These are phyloP conservation scores for Planiliza haematocheilus DNA, from an alignment of 2,113 vertebrate genomes.

Conservation along the genomic window DNA sequence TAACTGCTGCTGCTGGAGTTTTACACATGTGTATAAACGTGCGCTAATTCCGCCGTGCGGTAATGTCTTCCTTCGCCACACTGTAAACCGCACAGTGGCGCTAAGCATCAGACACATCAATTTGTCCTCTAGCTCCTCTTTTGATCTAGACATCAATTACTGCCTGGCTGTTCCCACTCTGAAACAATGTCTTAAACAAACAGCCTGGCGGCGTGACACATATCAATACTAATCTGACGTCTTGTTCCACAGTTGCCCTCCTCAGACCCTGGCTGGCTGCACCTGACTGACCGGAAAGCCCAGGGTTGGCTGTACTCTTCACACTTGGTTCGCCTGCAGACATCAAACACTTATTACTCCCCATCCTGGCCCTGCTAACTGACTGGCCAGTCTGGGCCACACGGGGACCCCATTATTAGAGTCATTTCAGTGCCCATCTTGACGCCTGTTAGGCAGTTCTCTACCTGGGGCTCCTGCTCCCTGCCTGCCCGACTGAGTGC, in stretches of 20 bases:
- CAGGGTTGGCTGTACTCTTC: slow-evolving; percentile 64
- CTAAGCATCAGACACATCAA: not conserved
- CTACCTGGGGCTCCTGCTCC: slow-evolving; percentile 85
- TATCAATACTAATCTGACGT: slow-evolving; percentile 84
- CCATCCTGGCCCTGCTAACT: slow-evolving; percentile 77
- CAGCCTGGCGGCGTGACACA: slow-evolving; percentile 73
- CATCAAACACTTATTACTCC: slow-evolving; percentile 86
- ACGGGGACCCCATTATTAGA: slow-evolving; percentile 90
- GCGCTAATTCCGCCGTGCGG: slow-evolving; percentile 3
- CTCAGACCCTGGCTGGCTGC: slow-evolving; percentile 71
- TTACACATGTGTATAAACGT: slow-evolving; percentile 43
- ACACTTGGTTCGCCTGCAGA: slow-evolving; percentile 79
- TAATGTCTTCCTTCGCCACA: slow-evolving; percentile 7
- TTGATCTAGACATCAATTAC: slow-evolving; percentile 74
- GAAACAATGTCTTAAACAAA: slow-evolving; percentile 78
- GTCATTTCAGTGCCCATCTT: slow-evolving; percentile 87
- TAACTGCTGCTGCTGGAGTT: slow-evolving; percentile 56
- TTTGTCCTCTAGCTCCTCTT: slow-evolving; percentile 41
- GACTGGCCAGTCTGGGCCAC: slow-evolving; percentile 80
- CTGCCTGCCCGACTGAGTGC: slow-evolving; percentile 74
- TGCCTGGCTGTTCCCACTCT: slow-evolving; percentile 59
- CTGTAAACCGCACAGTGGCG: slow-evolving; percentile 20
- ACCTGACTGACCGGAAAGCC: slow-evolving; percentile 75
- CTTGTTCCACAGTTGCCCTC: slow-evolving; percentile 62
- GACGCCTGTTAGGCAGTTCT: slow-evolving; percentile 85